Base-by-base conservation (phyloP, 2,113 vertebrate species). In the Glaucomys volans region DNA sequence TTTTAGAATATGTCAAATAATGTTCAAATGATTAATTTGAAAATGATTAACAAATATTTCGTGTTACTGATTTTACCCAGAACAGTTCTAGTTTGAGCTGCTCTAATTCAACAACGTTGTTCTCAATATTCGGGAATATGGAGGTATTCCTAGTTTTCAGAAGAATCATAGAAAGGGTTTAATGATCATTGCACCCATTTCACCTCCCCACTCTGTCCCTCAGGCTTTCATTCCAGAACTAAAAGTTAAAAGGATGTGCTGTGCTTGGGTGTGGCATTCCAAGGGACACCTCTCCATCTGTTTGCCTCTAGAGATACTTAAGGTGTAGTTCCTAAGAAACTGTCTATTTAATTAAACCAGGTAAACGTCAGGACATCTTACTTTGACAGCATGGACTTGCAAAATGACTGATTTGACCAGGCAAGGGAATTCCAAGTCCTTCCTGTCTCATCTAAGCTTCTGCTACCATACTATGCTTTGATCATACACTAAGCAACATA, bases 1-100 rank as follows among this genome's bases (percentile, higher is more conserved):
- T 74, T 95, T 82, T 66, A 40, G 30, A 91, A 86, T 89, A 62
- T 28, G 4, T 66, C 16, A 92, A 89, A 59, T 87, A 86, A 89
- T 20, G 30, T 82, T 57, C 50, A 87, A 74, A 71, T 7, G 13
- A 88, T n/a, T 87, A 72, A 72, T 80, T 89, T 5, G 20, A 62
- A 79, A 64, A 62, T 74, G 22, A 93, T 57, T 72, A 66, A 0
- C n/a, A 40, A n/a, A 24, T 37, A 2, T 30, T 35, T 77, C 75
- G 13, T 40, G 30, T 71, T 80, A 87, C 16, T 80, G 11, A 74
- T 71, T 50, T 86, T 16, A 75, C 26, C 69, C 22, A 72, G 47
- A 28, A 0, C 2, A 28, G 22, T 40, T 59, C 9, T 64, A 87
- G 83, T 66, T 30, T 91, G 44, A 89, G 28, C 4, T 22, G 16